Evolutionary conservation across 2,797 vertebrate species (phyloP), one percentile per base, ranked within the genome.

Genomic region (Salmo trutta): DNA sequence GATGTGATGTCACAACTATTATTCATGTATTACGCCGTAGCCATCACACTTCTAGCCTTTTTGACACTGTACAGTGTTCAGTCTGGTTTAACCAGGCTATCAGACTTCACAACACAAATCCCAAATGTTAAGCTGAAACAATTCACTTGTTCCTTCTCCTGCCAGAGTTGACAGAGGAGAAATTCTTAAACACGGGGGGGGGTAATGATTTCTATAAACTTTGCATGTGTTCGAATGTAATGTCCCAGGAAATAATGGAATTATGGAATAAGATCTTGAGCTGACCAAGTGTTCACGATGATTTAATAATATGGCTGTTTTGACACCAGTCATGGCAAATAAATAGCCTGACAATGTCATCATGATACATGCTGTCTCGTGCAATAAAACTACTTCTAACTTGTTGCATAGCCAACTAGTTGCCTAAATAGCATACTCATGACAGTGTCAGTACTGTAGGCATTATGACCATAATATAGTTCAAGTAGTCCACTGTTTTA

Each of bases 401-500:
- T 47, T 31, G 27, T 10, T 41, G 14, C 54, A 33, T 19, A 64
- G 10, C 36, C 78, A 59, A 53, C 77, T 76, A 64, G 68, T 24
- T 19, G 41, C 41, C 41, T 41, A 0, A 47, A 47, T 47, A 47
- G 27, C 0, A 16, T 0, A 1, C 71, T 81, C 77, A 12, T 4
- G 51, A 54, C 51, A 17, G 16, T 27, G 52, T 15, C 51, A 47
- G 41, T 47, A n/a, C 54, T 31, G 21, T 19, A 31, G 51, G 16
- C 8, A 19, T 19, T 33, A 14, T 3, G 29, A 82, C 85, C 74
- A 66, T 75, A 64, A 71, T 75, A 69, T 75, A 2, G 31, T 14
- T 64, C 7, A 10, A 14, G 16, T 59, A 52, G 76, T 77, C 59
- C 69, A 70, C 41, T 88, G 87, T 90, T 87, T 79, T 85, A 88